A percentile compares a stretch with the other conserved stretches of the same genome.
Conservation (phyloP, 2,888 invertebrate genomes). For the Rhorus exstirpatorius region DNA sequence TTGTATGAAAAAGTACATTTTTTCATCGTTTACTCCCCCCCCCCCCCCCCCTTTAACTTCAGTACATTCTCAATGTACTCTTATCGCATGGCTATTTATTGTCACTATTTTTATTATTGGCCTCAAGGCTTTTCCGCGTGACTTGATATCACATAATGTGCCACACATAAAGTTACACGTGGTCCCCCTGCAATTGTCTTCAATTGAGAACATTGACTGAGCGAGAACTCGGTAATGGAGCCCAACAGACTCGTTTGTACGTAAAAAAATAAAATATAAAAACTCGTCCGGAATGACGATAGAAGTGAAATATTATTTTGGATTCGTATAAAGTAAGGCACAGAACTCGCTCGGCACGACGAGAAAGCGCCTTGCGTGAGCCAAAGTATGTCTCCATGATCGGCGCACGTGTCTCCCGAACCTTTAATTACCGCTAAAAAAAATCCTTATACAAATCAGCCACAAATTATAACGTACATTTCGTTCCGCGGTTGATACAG, state of each 20-base stretch:
- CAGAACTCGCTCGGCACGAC: background rate
- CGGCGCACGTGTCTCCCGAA: background rate
- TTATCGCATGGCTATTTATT: background rate
- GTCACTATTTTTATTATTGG: background rate
- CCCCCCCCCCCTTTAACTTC: no score
- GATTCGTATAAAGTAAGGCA: no score
- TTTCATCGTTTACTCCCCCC: no score
- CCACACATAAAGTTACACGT: background rate
- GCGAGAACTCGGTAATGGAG: constrained; percentile 1
- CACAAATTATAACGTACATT: no score
- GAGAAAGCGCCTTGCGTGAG: constrained; percentile 28
- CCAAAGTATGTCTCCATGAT: constrained; percentile 35
- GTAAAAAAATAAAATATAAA: constrained; percentile 24
- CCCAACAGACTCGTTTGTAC: background rate
- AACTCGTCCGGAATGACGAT: background rate
- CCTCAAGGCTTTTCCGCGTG: constrained; percentile 18
- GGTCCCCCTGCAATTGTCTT: constrained; percentile 42
- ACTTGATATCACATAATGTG: constrained; percentile 9
- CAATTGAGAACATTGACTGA: constrained; percentile 49
- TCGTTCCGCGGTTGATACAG: no score
- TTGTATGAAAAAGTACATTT: no score
- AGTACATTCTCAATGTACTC: no score
- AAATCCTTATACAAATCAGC: background rate
- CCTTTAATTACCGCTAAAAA: constrained; percentile 30
- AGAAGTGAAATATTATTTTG: no score